These are phyloP conservation scores for Dascyllus trimaculatus DNA, from an alignment of 2,113 vertebrate species.

Conservation along the genomic window DNA sequence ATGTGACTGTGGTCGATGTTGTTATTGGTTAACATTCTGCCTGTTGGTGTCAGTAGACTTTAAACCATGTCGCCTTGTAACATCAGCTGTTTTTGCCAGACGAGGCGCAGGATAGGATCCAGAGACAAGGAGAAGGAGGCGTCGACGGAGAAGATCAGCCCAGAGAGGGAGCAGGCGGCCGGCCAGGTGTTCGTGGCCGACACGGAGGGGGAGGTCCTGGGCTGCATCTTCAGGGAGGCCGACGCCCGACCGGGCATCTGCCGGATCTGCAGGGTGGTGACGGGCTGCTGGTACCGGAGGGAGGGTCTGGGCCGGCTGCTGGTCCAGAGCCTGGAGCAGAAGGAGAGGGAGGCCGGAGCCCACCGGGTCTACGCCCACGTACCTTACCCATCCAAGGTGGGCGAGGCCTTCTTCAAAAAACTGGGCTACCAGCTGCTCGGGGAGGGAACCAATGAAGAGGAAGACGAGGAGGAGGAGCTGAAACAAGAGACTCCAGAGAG, in stretches of 20 bases:
- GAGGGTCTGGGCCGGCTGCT: slow-evolving; percentile 87
- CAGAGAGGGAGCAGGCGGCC: slow-evolving; percentile 78
- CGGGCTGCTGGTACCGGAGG: slow-evolving; percentile 87
- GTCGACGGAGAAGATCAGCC: slow-evolving; percentile 70
- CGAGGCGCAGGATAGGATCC: slow-evolving; percentile 56
- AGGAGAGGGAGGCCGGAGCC: slow-evolving; percentile 78
- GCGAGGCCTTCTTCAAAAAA: slow-evolving; percentile 84
- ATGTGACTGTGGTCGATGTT: too few relatives aligned
- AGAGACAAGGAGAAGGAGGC: slow-evolving; percentile 71
- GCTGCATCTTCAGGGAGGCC: slow-evolving; percentile 85
- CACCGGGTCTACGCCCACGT: slow-evolving; percentile 79
- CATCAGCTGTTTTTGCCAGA: slow-evolving; percentile 17
- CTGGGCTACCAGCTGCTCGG: slow-evolving; percentile 81
- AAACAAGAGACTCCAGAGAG: slow-evolving; percentile 76
- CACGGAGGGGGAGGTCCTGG: slow-evolving; percentile 86
- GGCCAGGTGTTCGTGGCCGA: slow-evolving; percentile 90
- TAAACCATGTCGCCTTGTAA: neutral
- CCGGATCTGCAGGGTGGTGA: slow-evolving; percentile 87
- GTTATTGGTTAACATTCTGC: too few relatives aligned
- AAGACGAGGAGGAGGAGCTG: slow-evolving; percentile 67
- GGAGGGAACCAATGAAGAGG: slow-evolving; percentile 66
- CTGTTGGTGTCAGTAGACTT: too few relatives aligned
- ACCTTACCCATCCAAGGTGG: slow-evolving; percentile 83
- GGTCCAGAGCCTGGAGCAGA: slow-evolving; percentile 84
- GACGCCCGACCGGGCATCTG: slow-evolving; percentile 56